Base-by-base conservation (phyloP, 2,888 invertebrate species). In the Drosophila acutilabella region DNA sequence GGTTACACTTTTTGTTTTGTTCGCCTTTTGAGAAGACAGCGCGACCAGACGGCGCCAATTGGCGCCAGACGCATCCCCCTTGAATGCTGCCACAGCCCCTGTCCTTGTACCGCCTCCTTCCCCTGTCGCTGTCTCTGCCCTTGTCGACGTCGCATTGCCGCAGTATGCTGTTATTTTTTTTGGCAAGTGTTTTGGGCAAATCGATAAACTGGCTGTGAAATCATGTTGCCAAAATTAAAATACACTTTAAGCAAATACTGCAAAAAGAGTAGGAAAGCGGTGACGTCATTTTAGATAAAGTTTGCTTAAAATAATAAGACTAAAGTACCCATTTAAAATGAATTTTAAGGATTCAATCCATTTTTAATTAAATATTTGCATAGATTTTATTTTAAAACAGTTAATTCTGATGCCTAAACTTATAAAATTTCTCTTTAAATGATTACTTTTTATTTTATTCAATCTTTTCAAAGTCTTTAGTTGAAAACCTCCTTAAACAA, bases 31-130 rank as follows among this genome's bases (percentile, higher is more conserved):
- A 18, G 45, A 48, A 57, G 59, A 64, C 53, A 75, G 14, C 47
- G 72, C 82, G 84, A 66, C 85, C 68, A 85, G 86, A 85, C 88
- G 85, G 81, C 84, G 84, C 81, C 84, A 77, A 44, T 50, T 60
- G 74, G 50, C 59, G 70, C 61, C 78, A 68, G 65, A 71, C 68
- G 33, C 71, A 52, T 53, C 48, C 61, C 45, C 52, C 50, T 59
- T 26, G 5, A 38, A 38, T 48, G 57, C n/a, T 56, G 20, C 14
- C 11, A 16, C 36, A 23, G 20, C 23, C 45, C 7, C 14, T 47
- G 26, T 23, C 20, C 20, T 3, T 20, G 20, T 20, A 0, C n/a
- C 11, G 47, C 14, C 7, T 8, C 8, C 7, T 30, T 30, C 8
- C 5, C 26, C 30, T 54, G 54, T n/a, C 36, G 4, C 18, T 30